Conservation (phyloP, 1,140 invertebrate species). For the Rhynchophorus ferrugineus region DNA sequence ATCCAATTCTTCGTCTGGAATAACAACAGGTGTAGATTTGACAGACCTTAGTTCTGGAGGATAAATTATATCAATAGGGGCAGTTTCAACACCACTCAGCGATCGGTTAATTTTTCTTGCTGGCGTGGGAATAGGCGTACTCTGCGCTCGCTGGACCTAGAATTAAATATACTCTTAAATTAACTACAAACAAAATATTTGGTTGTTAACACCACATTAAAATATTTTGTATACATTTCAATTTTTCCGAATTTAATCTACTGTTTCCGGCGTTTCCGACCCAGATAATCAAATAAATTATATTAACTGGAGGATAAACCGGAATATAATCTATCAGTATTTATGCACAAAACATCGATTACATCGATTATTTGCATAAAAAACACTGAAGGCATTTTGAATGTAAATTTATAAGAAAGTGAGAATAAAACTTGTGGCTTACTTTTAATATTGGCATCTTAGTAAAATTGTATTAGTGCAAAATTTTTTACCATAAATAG, state of each 20-base stretch:
- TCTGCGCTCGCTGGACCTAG: not conserved
- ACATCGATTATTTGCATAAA: not conserved
- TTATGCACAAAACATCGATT: not conserved
- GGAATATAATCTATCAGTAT: not conserved
- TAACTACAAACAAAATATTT: not conserved
- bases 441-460: no score
- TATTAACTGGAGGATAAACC: not conserved
- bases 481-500: no score
- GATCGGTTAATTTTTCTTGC: constrained; percentile 24
- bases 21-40: constrained; percentile 46
- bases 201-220: not conserved
- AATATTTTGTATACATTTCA: no score
- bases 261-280: not conserved
- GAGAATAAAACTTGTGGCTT: no score
- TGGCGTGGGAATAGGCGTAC: constrained; percentile 1
- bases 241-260: not conserved
- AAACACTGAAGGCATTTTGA: not conserved
- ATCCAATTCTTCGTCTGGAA: constrained; percentile 54
- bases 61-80: constrained; percentile 52
- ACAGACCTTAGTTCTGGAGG: constrained; percentile 44
- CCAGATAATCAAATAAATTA: not conserved
- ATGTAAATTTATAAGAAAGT: no score
- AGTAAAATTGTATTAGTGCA: no score
- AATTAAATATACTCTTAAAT: not conserved
- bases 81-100: constrained; percentile 44